These are phyloP conservation scores for Drosophila pseudotalamancana DNA, from an alignment of 2,888 invertebrate species.

Conservation along the genomic window DNA sequence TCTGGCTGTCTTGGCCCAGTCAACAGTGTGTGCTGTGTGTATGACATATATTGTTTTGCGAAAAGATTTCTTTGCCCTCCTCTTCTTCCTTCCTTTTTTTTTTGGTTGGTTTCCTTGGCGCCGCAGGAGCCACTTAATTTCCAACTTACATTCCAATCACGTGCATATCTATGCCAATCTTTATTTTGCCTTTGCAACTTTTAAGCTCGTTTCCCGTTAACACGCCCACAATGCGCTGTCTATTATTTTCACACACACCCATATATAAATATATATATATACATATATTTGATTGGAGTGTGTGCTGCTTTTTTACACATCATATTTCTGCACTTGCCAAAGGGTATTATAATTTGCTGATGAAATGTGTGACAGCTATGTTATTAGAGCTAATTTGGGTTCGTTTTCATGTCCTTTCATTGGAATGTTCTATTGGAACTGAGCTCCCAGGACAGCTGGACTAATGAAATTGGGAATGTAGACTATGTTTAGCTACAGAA, in stretches of 20 bases:
- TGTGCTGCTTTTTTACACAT: slow-evolving; percentile 9
- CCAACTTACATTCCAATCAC: slow-evolving; percentile 79
- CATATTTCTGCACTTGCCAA: slow-evolving; percentile 15
- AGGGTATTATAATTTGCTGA: slow-evolving; percentile 7
- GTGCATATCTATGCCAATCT: slow-evolving; percentile 73
- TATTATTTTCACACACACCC: slow-evolving; percentile 17
- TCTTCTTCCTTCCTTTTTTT: background rate
- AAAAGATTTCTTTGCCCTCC: slow-evolving; percentile 51
- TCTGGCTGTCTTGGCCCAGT: slow-evolving; percentile 25
- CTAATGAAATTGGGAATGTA: background rate
- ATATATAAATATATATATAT: background rate
- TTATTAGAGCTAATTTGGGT: background rate
- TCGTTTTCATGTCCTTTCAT: background rate
- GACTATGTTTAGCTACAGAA: background rate
- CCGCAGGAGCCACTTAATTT: slow-evolving; percentile 74
- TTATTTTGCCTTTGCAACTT: slow-evolving; percentile 67
- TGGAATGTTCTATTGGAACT: background rate
- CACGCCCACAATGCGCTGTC: slow-evolving; percentile 21
- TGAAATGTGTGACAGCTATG: slow-evolving; percentile 9
- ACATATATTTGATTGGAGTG: background rate
- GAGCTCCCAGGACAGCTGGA: background rate
- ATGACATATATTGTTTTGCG: slow-evolving; percentile 72
- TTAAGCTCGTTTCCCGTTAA: slow-evolving; percentile 47
- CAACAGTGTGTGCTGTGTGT: slow-evolving; percentile 36
- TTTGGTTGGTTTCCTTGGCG: slow-evolving; percentile 39